A percentile compares a stretch with the other conserved stretches of the same genome.
These are phyloP conservation scores for Dione juno DNA, from an alignment of 2,888 invertebrate species.

Conservation along the genomic window DNA sequence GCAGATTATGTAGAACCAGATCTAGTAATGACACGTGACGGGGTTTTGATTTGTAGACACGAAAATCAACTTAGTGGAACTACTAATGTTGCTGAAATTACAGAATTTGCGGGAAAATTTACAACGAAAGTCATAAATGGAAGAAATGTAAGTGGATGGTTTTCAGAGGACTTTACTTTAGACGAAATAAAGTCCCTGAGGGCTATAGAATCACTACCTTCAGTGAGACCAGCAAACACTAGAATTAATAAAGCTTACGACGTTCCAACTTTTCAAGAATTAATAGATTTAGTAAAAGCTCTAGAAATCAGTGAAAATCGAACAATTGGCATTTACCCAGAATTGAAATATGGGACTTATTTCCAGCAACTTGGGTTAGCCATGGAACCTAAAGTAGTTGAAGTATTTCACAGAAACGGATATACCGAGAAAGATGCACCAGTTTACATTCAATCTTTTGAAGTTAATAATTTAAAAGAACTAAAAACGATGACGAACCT, in stretches of 20 bases:
- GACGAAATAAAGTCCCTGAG: slow-evolving; percentile 71
- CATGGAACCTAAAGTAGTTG: slow-evolving; percentile 65
- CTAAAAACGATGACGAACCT: slow-evolving; percentile 66
- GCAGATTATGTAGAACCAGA: slow-evolving; percentile 77
- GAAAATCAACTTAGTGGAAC: slow-evolving; percentile 70
- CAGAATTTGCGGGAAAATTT: slow-evolving; percentile 64
- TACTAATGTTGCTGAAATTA: slow-evolving; percentile 62
- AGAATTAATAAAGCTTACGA: slow-evolving; percentile 65
- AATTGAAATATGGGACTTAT: slow-evolving; percentile 71
- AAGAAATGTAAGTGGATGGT: slow-evolving; percentile 64
- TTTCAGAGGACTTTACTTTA: slow-evolving; percentile 75
- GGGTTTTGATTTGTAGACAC: slow-evolving; percentile 67
- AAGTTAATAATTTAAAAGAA: slow-evolving; percentile 69
- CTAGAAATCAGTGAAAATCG: slow-evolving; percentile 65
- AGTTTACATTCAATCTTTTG: slow-evolving; percentile 76
- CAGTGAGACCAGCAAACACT: slow-evolving; percentile 68
- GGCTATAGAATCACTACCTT: slow-evolving; percentile 65
- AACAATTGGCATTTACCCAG: slow-evolving; percentile 71
- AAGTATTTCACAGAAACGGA: slow-evolving; percentile 65
- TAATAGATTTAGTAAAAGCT: slow-evolving; percentile 68
- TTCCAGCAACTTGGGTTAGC: slow-evolving; percentile 64
- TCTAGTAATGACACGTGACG: slow-evolving; percentile 73
- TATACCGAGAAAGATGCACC: slow-evolving; percentile 61
- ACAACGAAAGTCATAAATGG: slow-evolving; percentile 66
- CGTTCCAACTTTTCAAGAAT: slow-evolving; percentile 72